These are phyloP conservation scores for Agrenia bidenticulata DNA, from an alignment of 2,888 invertebrate genomes.

Conservation along the genomic window DNA sequence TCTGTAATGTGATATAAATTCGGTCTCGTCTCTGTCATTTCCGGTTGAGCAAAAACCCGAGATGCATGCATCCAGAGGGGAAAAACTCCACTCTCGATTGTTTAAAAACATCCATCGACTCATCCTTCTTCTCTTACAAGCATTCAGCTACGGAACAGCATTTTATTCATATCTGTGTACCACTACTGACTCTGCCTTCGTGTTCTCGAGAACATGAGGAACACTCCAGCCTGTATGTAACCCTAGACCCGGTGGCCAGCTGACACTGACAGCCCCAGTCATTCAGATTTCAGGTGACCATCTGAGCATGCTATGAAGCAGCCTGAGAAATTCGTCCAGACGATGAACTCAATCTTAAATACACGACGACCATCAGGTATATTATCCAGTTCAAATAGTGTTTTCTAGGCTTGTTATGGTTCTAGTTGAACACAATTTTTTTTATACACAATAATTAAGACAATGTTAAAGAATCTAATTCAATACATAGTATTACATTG, in stretches of 20 bases:
- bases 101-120: conserved; percentile 17
- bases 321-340: background rate
- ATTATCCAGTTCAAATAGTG: too few relatives aligned
- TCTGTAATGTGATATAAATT: conserved; percentile 1
- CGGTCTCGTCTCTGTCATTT: conserved; percentile 6
- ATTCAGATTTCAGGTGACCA: background rate
- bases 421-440: too few relatives aligned
- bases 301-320: background rate
- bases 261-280: conserved; percentile 24
- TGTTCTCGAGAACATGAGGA: background rate
- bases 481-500: too few relatives aligned
- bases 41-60: conserved; percentile 6
- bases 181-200: background rate
- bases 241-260: conserved; percentile 15
- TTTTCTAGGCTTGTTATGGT: too few relatives aligned
- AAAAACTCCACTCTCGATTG: conserved; percentile 11
- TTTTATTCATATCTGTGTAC: background rate
- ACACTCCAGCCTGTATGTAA: background rate
- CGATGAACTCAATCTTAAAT: background rate
- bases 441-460: too few relatives aligned
- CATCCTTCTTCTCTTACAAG: background rate
- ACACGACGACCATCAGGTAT: too few relatives aligned
- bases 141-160: background rate
- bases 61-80: conserved; percentile 7
- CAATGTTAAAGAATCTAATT: too few relatives aligned